Percentiles rank a stretch among this genome's conserved stretches.
Conservation (phyloP, 2,797 vertebrate species). For the Neopelma chrysocephalum region DNA sequence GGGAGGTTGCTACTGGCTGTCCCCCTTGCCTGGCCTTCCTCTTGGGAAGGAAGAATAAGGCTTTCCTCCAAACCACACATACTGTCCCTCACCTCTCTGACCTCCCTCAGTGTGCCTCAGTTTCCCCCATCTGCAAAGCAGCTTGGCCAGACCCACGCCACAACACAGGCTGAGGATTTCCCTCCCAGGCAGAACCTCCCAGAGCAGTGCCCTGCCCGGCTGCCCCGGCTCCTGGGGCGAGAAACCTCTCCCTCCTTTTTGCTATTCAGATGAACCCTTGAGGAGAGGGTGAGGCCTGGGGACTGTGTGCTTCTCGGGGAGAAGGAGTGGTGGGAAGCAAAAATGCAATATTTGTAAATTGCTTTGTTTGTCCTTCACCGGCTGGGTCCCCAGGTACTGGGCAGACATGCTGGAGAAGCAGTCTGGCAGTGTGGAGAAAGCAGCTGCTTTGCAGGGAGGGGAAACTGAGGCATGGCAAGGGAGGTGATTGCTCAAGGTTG, state of each 20-base stretch:
- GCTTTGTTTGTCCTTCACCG: slow-evolving; percentile 10
- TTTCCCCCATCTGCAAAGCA: not conserved
- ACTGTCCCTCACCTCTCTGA: not conserved
- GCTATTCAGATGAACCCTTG: slow-evolving; percentile 49
- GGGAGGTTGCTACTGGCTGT: not conserved
- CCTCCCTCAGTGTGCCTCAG: not conserved
- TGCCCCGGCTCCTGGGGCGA: not conserved
- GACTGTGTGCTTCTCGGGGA: not conserved
- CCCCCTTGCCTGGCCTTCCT: not conserved
- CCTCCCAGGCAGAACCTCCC: not conserved
- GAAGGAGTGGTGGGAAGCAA: not conserved
- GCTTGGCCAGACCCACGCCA: not conserved
- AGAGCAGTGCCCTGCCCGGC: not conserved
- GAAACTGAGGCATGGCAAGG: not conserved
- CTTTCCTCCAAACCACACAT: not conserved
- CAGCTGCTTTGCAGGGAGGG: not conserved
- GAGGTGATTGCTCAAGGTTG: not conserved
- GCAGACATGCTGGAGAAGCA: not conserved
- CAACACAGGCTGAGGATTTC: not conserved
- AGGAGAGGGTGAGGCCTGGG: slow-evolving; percentile 38
- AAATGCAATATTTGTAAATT: slow-evolving; percentile 14
- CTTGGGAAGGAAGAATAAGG: not conserved
- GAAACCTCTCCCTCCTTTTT: slow-evolving; percentile 55
- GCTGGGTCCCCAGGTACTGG: not conserved
- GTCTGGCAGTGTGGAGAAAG: fast-evolving